Percentiles rank a stretch among this genome's conserved stretches.
These are phyloP conservation scores for Acanthosepion lycidas DNA, from an alignment of 2,888 invertebrate genomes.

Conservation along the genomic window DNA sequence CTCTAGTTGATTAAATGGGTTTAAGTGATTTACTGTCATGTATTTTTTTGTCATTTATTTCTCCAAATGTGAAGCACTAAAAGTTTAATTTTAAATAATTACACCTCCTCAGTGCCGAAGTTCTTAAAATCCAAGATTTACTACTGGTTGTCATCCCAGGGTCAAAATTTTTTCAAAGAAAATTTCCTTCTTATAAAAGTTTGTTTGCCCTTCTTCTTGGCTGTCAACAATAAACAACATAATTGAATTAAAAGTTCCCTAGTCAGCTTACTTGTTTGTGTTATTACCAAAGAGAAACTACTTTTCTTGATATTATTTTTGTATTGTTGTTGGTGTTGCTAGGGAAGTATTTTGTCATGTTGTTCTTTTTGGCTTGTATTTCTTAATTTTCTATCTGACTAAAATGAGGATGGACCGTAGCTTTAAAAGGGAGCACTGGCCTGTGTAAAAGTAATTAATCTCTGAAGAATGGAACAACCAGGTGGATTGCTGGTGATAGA, in stretches of 20 bases:
- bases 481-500: neutral
- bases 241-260: neutral
- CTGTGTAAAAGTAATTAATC: slow-evolving; percentile 21
- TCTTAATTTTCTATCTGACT: neutral
- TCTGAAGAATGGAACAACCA: neutral
- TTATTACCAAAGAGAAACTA: neutral
- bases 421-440: slow-evolving; percentile 2
- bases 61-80: neutral
- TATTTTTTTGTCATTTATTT: neutral
- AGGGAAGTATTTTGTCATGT: neutral
- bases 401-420: neutral
- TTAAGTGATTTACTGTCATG: neutral
- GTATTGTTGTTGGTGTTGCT: neutral
- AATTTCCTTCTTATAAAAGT: neutral
- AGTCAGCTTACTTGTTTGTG: neutral
- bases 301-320: neutral
- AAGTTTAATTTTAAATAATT: neutral
- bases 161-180: neutral
- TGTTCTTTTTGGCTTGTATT: neutral
- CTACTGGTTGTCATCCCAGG: neutral
- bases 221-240: neutral
- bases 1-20: neutral
- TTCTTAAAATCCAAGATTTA: neutral
- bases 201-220: neutral
- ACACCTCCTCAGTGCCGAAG: neutral